phyloP scores from a whole-genome alignment of 2,113 vertebrate genomes.

The Sisor rabdophorus region DNA sequence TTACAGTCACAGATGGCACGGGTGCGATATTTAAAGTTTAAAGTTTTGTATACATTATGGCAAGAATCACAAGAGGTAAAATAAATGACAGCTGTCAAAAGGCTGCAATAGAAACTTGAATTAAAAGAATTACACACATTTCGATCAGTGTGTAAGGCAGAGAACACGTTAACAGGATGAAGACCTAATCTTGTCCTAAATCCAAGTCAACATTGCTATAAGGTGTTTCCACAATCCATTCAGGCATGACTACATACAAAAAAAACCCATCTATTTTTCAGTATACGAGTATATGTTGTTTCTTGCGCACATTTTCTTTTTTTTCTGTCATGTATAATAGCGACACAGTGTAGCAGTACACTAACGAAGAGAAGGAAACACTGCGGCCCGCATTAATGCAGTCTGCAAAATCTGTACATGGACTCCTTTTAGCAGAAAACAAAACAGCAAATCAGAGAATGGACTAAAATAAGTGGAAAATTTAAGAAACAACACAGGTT shows the following conservation, averaged over 20 bases:
- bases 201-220: background rate
- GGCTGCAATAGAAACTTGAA: background rate
- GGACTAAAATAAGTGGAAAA: background rate
- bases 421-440: background rate
- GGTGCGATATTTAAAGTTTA: background rate
- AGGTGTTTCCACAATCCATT: background rate
- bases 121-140: background rate
- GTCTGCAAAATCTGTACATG: background rate
- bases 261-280: background rate
- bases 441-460: background rate
- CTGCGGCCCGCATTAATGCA: background rate
- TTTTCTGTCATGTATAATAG: background rate
- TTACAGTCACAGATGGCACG: background rate
- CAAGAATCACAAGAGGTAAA: background rate
- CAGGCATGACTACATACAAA: background rate
- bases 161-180: background rate
- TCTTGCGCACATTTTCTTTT: too few species aligned
- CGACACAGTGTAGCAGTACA: background rate
- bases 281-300: background rate
- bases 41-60: background rate
- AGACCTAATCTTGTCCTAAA: background rate
- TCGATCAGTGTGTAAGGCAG: background rate
- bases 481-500: conserved; percentile 15
- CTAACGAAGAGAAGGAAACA: background rate
- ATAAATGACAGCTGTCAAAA: background rate